These are phyloP conservation scores for Drosophila orosa DNA, from an alignment of 1,140 invertebrate species.

Conservation along the genomic window DNA sequence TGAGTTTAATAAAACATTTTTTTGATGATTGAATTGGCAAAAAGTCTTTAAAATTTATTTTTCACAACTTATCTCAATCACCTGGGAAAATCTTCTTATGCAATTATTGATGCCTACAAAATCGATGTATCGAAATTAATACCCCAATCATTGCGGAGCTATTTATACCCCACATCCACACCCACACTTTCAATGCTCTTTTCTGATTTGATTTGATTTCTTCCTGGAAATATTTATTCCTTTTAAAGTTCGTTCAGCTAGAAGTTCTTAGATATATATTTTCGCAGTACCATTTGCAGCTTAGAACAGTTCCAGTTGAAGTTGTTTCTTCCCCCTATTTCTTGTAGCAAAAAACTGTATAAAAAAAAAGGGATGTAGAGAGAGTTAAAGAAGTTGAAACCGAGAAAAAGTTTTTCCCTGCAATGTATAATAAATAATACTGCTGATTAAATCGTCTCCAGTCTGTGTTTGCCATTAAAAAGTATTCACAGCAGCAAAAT, in stretches of 20 bases:
- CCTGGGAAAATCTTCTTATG: constrained; percentile 1
- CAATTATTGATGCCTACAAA: constrained; percentile 2
- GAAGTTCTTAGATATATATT: constrained; percentile 49
- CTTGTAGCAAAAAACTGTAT: constrained; percentile 26
- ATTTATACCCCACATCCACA: neutral
- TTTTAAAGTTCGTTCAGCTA: constrained; percentile 63
- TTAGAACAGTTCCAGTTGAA: constrained; percentile 58
- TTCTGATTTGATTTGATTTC: constrained; percentile 17
- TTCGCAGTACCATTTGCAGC: constrained; percentile 61
- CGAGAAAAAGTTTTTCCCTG: constrained; percentile 66
- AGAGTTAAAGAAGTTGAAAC: constrained; percentile 38
- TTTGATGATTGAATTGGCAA: constrained; percentile 1
- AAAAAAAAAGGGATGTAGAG: constrained; percentile 6
- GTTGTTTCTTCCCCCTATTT: constrained; percentile 32
- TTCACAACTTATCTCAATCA: neutral
- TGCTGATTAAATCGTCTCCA: constrained; percentile 77
- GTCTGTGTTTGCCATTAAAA: constrained; percentile 79
- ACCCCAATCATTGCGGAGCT: constrained; percentile 3
- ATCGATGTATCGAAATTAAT: constrained; percentile 14
- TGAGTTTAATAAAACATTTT: neutral
- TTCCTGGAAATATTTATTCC: constrained; percentile 9
- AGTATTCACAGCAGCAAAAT: constrained; percentile 78
- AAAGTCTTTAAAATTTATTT: neutral
- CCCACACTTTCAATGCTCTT: neutral
- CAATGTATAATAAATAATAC: constrained; percentile 80